Base-by-base conservation (phyloP, 1,140 invertebrate species). In the Metaphire vulgaris region DNA sequence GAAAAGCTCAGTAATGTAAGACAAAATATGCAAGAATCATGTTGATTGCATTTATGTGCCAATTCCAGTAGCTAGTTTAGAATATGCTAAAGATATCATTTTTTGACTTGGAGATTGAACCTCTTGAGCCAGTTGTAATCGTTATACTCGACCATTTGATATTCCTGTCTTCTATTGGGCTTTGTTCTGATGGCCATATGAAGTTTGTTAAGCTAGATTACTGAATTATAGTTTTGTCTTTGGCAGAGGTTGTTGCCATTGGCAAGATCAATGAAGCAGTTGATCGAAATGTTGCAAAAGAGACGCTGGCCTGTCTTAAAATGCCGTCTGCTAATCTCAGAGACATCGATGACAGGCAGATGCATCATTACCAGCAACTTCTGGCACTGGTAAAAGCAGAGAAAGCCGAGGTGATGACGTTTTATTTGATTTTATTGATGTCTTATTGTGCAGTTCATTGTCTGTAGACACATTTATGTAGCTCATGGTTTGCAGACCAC, bases 351-450 rank as follows among this genome's bases (percentile, higher is more conserved):
- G 85, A 87, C 26, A 84, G 88, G 33, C 88, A 91, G 82, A 87
- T 87, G 1, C 85, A 88, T 34, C 84, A 91, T 1, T 91, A 91
- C 81, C 87, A 91, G 77, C 87, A 88, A 77, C 85, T 90, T 65
- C 85, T 92, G 64, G 88, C 80, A 29, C 77, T 79, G 31, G 77
- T 89, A 80, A 89, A 89, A 80, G 86, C 87, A 65, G 78, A 78
- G 81, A 90, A 85, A 76, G 83, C 86, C 80, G 78, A 83, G 79
- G 80, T 85, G 80, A 33, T 15, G 67, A 28, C 1, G 28, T 2
- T 21, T 31, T 69, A 15, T 67, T 67, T 75, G 16, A 21, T n/a
- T n/a, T 33, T 28, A 33, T 2, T 73, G 15, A 28, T 0, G n/a
- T n/a, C n/a, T n/a, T n/a, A n/a, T n/a, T n/a, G n/a, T n/a, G n/a